Evolutionary conservation across 2,113 vertebrate genomes (phyloP).

Genomic region (Ailurus styani): DNA sequence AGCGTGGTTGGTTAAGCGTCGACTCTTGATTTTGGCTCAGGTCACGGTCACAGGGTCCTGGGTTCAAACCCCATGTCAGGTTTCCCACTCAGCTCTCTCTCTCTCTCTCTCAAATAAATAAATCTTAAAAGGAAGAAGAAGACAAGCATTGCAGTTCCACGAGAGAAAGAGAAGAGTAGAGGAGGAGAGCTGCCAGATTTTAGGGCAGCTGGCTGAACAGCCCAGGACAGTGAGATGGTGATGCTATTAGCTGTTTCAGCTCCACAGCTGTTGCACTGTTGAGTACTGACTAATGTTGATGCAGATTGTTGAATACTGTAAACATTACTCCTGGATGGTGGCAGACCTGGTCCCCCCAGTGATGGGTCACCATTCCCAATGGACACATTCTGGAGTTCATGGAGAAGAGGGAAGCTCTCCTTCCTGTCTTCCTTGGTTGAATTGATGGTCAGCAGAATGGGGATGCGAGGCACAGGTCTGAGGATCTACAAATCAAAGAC

Average conservation of each 20-base stretch:
- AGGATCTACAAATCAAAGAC: background rate
- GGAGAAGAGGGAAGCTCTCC: background rate
- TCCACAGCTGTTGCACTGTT: background rate
- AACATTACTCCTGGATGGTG: background rate
- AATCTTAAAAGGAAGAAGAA: background rate
- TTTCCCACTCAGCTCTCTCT: background rate
- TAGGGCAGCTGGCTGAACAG: accelerated
- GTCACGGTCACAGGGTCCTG: background rate
- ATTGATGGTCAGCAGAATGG: background rate
- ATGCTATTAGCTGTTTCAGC: background rate
- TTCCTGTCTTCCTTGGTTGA: background rate
- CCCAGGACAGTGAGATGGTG: background rate
- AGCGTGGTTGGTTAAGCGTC: background rate
- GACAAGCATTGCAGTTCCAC: background rate
- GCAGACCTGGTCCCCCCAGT: background rate
- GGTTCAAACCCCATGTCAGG: background rate
- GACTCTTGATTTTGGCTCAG: background rate
- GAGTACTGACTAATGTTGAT: background rate
- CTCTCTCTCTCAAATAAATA: background rate
- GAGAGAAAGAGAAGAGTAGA: background rate
- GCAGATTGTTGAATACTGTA: background rate
- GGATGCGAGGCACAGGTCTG: background rate
- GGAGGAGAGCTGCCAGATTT: background rate
- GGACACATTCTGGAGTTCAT: background rate
- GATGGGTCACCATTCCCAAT: background rate